Conservation (phyloP, 2,797 vertebrate genomes). For the Vultur gryphus region DNA sequence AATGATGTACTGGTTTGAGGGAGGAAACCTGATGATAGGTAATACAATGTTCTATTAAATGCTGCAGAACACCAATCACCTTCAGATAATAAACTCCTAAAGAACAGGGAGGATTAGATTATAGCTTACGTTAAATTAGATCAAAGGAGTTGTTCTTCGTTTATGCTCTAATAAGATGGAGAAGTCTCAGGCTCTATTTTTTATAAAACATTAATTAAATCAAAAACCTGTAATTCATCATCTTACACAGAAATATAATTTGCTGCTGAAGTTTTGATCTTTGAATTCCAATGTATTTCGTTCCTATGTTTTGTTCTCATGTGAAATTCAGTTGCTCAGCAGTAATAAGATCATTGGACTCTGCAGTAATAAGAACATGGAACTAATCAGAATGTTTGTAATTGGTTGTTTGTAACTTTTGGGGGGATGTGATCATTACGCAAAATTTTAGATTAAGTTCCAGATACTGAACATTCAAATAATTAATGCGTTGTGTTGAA, state of each 20-base stretch:
- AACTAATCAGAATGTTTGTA: not conserved
- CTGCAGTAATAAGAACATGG: not conserved
- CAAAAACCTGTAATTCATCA: not conserved
- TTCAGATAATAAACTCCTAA: slow-evolving; percentile 2
- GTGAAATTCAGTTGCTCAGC: not conserved
- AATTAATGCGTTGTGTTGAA: not conserved
- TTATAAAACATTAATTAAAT: not conserved
- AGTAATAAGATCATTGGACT: not conserved
- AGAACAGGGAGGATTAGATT: slow-evolving; percentile 17
- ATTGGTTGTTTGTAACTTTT: not conserved
- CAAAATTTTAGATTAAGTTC: not conserved
- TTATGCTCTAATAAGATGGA: not conserved
- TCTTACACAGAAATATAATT: not conserved
- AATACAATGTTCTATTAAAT: not conserved
- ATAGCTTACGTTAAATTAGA: not conserved
- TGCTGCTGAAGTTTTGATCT: not conserved
- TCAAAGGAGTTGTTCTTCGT: not conserved
- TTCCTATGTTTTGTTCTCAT: not conserved
- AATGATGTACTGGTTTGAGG: not conserved
- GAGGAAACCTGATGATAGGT: not conserved
- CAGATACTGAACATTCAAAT: not conserved
- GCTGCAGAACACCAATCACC: not conserved
- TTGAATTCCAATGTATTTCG: not conserved
- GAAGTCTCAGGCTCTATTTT: not conserved
- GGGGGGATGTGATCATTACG: not conserved